Base-by-base conservation (phyloP, 1,140 invertebrate genomes). In the Trichoplusia ni region DNA sequence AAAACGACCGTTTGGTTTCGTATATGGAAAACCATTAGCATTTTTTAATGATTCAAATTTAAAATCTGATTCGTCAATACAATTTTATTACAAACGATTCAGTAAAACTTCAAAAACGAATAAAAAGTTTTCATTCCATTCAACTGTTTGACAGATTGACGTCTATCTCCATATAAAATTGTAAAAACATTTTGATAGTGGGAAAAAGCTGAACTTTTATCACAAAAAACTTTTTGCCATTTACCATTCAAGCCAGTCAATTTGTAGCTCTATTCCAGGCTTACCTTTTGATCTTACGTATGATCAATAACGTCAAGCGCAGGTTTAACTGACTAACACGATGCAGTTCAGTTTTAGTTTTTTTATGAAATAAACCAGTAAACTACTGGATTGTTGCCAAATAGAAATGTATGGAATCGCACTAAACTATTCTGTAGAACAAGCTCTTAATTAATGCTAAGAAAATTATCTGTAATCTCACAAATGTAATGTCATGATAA, bases 291-390 rank as follows among this genome's bases (percentile, higher is more conserved):
- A 33, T 19, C 11, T 46, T 31, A 16, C 46, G 21, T 33, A 1
- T 46, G 46, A 49, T 33, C 27, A 33, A 33, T 51, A 19, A n/a
- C 25, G 29, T 51, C 46, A 16, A 19, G 29, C 29, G 29, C 46
- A 51, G 27, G 27, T 1, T 7, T 49, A 14, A 31, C 31, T 49
- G 27, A 31, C 31, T 31, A 27, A 16, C 27, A 33, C 11, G 14
- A n/a, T n/a, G n/a, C n/a, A n/a, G n/a, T n/a, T n/a, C n/a, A n/a
- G n/a, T n/a, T n/a, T n/a, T n/a, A n/a, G n/a, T n/a, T n/a, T n/a
- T n/a, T n/a, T n/a, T n/a, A n/a, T n/a, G n/a, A n/a, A n/a, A n/a
- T n/a, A n/a, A n/a, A n/a, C n/a, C n/a, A n/a, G n/a, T n/a, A n/a
- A n/a, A n/a, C n/a, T n/a, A 5, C 25, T 49, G 25, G 23, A 33